Evolutionary conservation across 2,797 vertebrate genomes (phyloP).

Genomic region (Sebastes jordani): DNA sequence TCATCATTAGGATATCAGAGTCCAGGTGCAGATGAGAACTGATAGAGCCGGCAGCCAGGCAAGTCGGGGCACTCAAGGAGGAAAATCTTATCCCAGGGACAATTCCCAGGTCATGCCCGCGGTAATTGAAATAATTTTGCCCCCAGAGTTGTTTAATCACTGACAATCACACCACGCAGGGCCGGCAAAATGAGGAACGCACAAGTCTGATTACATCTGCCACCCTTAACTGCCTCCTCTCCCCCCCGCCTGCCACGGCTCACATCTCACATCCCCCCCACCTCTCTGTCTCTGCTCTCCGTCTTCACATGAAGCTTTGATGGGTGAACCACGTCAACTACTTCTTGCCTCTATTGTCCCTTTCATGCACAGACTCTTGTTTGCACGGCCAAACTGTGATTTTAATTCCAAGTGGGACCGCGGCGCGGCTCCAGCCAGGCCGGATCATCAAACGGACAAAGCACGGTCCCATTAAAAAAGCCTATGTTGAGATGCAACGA

Average conservation of each 20-base stretch:
- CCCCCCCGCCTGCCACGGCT: background rate
- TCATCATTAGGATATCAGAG: constrained; percentile 98
- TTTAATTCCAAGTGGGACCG: constrained; percentile 27
- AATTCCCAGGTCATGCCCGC: constrained; percentile 92
- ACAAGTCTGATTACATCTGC: constrained; percentile 77
- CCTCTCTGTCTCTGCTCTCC: background rate
- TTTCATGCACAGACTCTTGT: background rate
- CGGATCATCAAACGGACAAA: constrained; percentile 80
- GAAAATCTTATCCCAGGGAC: constrained; percentile 95
- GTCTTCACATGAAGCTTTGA: background rate
- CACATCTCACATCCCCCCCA: background rate
- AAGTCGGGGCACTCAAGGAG: constrained; percentile 88
- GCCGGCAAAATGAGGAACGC: constrained; percentile 85
- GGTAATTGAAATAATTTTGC: constrained; percentile 98
- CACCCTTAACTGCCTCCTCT: constrained; percentile 49
- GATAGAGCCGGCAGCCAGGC: constrained; percentile 92
- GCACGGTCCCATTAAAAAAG: constrained; percentile 75
- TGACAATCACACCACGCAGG: constrained; percentile 88
- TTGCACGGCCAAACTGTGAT: constrained; percentile 16
- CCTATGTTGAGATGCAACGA: constrained; percentile 95
- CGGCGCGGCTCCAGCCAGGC: constrained; percentile 55
- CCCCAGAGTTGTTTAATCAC: constrained; percentile 95
- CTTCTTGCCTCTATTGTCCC: background rate
- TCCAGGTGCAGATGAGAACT: constrained; percentile 98
- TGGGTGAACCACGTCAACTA: background rate